These are phyloP conservation scores for Drosophila gunungcola DNA, from an alignment of 1,140 invertebrate genomes.

Conservation along the genomic window DNA sequence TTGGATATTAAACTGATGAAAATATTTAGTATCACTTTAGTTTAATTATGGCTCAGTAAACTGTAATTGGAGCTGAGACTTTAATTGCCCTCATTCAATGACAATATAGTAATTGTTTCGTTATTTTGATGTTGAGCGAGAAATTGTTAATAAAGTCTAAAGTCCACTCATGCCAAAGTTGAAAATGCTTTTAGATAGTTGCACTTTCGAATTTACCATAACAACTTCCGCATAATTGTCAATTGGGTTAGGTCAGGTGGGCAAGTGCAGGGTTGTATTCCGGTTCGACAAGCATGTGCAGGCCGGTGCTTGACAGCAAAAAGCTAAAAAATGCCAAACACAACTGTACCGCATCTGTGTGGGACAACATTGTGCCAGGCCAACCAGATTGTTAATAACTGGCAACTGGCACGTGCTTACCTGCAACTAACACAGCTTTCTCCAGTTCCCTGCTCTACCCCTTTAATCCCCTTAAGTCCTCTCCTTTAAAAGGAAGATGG, in stretches of 20 bases:
- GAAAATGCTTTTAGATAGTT: not conserved
- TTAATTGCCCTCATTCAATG: not conserved
- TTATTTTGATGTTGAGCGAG: not conserved
- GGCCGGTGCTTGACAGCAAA: constrained; percentile 14
- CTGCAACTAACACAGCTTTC: constrained; percentile 25
- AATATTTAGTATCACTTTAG: not conserved
- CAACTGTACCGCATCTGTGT: constrained; percentile 8
- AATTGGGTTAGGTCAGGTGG: constrained; percentile 21
- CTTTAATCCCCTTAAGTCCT: not conserved
- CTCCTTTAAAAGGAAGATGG: constrained; percentile 15
- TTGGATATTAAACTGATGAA: not conserved
- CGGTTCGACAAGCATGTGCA: constrained; percentile 23
- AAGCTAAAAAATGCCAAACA: constrained; percentile 9
- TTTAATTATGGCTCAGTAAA: not conserved
- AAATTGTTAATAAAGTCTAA: not conserved
- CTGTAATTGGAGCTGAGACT: not conserved
- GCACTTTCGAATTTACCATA: not conserved
- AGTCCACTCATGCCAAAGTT: no score
- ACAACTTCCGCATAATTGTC: constrained; percentile 32
- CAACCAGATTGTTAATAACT: constrained; percentile 59
- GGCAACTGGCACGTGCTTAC: constrained; percentile 58
- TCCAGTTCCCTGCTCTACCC: not conserved
- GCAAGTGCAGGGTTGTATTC: constrained; percentile 12
- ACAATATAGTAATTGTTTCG: not conserved
- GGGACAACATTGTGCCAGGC: constrained; percentile 32